A percentile compares a stretch with the other conserved stretches of the same genome.
Evolutionary conservation across 2,888 invertebrate species (phyloP).

Genomic region (Scaptomyza cyrtandrae): DNA sequence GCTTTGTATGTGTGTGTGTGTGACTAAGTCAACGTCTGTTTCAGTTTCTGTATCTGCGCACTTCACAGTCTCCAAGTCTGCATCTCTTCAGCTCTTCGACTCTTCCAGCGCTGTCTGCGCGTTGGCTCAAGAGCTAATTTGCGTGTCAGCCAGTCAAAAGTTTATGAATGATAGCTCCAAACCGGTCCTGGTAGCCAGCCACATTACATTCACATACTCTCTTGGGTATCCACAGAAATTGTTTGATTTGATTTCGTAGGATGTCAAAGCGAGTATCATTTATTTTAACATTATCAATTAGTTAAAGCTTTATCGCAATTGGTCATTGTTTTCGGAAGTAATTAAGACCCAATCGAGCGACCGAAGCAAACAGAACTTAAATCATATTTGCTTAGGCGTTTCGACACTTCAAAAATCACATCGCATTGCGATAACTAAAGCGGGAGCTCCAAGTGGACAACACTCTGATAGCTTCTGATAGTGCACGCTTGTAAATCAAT

Average conservation of each 20-base stretch:
- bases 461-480: constrained; percentile 56
- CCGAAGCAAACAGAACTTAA: constrained; percentile 70
- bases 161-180: constrained; percentile 75
- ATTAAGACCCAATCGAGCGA: constrained; percentile 76
- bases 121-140: constrained; percentile 80
- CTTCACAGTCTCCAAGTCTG: constrained; percentile 61
- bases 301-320: constrained; percentile 62
- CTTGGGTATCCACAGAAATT: constrained; percentile 35
- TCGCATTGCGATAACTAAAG: constrained; percentile 70
- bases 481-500: constrained; percentile 75
- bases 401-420: constrained; percentile 78
- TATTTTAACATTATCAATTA: constrained; percentile 63
- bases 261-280: constrained; percentile 34
- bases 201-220: constrained; percentile 13
- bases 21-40: constrained; percentile 31
- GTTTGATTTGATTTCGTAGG: constrained; percentile 51
- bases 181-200: constrained; percentile 57
- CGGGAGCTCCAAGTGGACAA: constrained; percentile 54
- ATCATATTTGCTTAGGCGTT: constrained; percentile 79
- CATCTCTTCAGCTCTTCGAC: constrained; percentile 39
- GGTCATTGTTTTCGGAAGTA: constrained; percentile 79
- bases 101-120: constrained; percentile 62
- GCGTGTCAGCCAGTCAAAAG: constrained; percentile 72
- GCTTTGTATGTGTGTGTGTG: constrained; percentile 10
- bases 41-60: constrained; percentile 54